Evolutionary conservation across 2,113 vertebrate species (phyloP), one percentile per base, ranked within the genome.

Genomic region (Pygoscelis adeliae): DNA sequence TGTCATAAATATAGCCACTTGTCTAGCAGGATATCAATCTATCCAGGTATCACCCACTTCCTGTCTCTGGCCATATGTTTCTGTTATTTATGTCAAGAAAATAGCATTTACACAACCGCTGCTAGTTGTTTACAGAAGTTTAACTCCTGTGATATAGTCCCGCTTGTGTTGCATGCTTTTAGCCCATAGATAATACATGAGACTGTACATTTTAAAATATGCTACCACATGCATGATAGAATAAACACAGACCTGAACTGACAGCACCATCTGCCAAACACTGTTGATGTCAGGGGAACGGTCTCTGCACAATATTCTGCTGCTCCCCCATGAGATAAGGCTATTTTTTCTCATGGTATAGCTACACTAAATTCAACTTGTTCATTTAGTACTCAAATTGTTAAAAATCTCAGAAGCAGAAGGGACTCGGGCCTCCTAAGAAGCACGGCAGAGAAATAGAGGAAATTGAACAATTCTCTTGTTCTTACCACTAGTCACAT

Each of bases 31-130:
- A 98, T 97, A 96, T 92, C 97, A 96, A 97, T 98, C 98, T 97
- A 86, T 96, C 93, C 98, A 98, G 98, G 98, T 98, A 98, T 98
- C 98, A 98, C 97, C 98, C 96, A 98, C 97, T 98, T 98, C 98
- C 98, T 98, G 99, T 99, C 98, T 98, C 97, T 11, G 97, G 97
- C 99, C 99, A 98, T 98, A 98, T 99, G 99, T 98, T 99, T 98
- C 98, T 98, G 98, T 98, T 99, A 98, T 98, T 99, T 98, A 98
- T 98, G 98, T 98, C 99, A 98, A 98, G 98, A 98, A 98, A 98
- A 99, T 98, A 98, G 98, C 98, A 98, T 98, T 98, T 98, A 98
- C 98, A 99, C 98, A 98, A 97, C 94, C 94, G 83, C 97, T 97
- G 96, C 97, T 97, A 94, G 98, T 98, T 99, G 99, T 99, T 99